Conservation (phyloP, 1,140 invertebrate genomes). For the Conopomorpha cramerella region DNA sequence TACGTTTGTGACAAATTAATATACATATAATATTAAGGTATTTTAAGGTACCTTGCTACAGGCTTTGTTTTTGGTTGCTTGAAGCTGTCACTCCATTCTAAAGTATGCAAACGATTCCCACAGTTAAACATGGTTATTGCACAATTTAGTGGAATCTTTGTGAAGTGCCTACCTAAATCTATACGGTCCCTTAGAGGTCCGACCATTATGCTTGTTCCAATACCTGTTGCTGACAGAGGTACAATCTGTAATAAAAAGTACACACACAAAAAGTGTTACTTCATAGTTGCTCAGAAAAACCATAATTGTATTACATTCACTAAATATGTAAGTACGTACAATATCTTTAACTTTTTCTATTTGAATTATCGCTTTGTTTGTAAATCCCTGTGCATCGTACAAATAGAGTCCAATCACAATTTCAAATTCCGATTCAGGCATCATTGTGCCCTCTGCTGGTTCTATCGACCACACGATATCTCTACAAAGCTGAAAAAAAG, state of each 20-base stretch:
- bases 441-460: constrained; percentile 28
- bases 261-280: constrained; percentile 1
- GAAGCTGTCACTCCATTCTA: constrained; percentile 45
- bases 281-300: not conserved
- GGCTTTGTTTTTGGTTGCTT: constrained; percentile 40
- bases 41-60: too few relatives aligned
- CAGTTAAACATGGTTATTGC: constrained; percentile 42
- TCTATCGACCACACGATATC: constrained; percentile 29
- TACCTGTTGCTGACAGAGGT: constrained; percentile 36
- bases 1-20: too few relatives aligned
- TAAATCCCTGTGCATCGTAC: constrained; percentile 33
- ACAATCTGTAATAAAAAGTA: constrained; percentile 20
- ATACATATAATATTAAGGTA: too few relatives aligned
- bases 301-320: not conserved
- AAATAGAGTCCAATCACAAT: constrained; percentile 27
- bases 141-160: constrained; percentile 32
- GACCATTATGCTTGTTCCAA: constrained; percentile 42
- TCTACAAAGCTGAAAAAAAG: constrained; percentile 3
- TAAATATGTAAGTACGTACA: constrained; percentile 28
- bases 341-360: constrained; percentile 48
- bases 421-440: constrained; percentile 32
- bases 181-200: constrained; percentile 31
- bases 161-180: constrained; percentile 36
- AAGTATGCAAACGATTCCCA: constrained; percentile 30
- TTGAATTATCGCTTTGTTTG: constrained; percentile 41